Conservation (phyloP, 2,797 vertebrate species). For the Cynopterus sphinx region DNA sequence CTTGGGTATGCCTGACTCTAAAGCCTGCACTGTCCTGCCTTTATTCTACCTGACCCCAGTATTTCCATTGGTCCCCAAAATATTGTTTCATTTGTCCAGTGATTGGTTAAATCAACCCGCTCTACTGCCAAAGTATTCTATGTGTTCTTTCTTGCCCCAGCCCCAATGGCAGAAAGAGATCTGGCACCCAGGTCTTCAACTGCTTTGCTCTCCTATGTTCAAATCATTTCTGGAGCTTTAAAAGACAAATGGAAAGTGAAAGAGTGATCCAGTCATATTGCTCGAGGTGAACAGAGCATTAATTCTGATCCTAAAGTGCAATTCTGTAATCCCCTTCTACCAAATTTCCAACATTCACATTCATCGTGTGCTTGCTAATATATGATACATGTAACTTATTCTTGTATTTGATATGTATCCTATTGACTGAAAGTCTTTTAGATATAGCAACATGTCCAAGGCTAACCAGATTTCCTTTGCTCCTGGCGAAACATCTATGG, state of each 20-base stretch:
- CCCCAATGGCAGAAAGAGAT: neutral
- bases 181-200: neutral
- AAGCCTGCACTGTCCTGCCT: neutral
- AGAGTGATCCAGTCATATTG: neutral
- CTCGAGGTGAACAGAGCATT: neutral
- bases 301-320: neutral
- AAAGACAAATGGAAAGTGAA: neutral
- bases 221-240: neutral
- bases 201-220: neutral
- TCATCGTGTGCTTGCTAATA: neutral
- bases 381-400: neutral
- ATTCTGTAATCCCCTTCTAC: neutral
- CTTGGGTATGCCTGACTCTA: neutral
- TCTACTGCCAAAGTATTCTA: neutral
- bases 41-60: neutral
- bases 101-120: neutral
- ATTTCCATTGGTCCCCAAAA: neutral
- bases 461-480: neutral
- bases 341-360: neutral
- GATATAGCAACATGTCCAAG: neutral
- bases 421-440: neutral
- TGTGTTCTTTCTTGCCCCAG: neutral
- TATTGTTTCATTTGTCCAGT: neutral
- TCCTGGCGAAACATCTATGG: neutral
- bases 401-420: neutral